Conservation (phyloP, 2,113 vertebrate genomes). For the Hyla sarda region DNA sequence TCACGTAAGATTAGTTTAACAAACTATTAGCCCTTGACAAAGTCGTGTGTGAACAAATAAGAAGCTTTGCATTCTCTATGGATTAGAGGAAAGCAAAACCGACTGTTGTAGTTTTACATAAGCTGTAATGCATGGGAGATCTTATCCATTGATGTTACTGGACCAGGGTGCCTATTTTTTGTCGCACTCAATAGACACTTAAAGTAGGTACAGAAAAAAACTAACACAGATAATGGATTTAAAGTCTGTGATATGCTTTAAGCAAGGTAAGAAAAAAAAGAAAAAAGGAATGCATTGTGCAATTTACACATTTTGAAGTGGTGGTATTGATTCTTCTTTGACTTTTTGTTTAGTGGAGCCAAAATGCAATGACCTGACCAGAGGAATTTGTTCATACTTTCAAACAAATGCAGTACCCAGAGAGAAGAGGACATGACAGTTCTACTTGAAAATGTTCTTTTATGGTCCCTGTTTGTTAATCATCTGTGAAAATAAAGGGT, state of each 20-base stretch:
- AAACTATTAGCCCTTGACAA: slow-evolving; percentile 55
- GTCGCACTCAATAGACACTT: slow-evolving; percentile 49
- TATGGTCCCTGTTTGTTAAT: slow-evolving; percentile 33
- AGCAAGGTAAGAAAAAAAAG: not conserved
- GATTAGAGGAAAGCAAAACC: slow-evolving; percentile 30
- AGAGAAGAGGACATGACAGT: slow-evolving; percentile 21
- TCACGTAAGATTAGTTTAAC: slow-evolving; percentile 24
- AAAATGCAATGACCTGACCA: slow-evolving; percentile 41
- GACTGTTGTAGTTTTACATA: slow-evolving; percentile 47
- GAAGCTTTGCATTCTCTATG: slow-evolving; percentile 13
- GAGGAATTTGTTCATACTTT: slow-evolving; percentile 52
- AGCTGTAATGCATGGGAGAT: slow-evolving; percentile 24
- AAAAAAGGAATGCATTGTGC: slow-evolving; percentile 20
- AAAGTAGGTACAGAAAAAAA: slow-evolving; percentile 44
- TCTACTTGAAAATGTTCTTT: slow-evolving; percentile 62
- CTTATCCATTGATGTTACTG: slow-evolving; percentile 44
- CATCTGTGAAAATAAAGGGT: slow-evolving; percentile 62
- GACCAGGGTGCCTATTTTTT: slow-evolving; percentile 39
- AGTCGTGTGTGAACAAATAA: slow-evolving; percentile 48
- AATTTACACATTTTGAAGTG: slow-evolving; percentile 59
- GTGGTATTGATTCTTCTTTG: slow-evolving; percentile 51
- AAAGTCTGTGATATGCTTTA: not conserved
- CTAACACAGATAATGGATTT: slow-evolving; percentile 56
- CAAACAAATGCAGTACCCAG: slow-evolving; percentile 38
- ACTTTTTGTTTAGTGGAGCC: slow-evolving; percentile 51